Conservation (phyloP, 1,140 invertebrate species). For the Drosophila oshimai region DNA sequence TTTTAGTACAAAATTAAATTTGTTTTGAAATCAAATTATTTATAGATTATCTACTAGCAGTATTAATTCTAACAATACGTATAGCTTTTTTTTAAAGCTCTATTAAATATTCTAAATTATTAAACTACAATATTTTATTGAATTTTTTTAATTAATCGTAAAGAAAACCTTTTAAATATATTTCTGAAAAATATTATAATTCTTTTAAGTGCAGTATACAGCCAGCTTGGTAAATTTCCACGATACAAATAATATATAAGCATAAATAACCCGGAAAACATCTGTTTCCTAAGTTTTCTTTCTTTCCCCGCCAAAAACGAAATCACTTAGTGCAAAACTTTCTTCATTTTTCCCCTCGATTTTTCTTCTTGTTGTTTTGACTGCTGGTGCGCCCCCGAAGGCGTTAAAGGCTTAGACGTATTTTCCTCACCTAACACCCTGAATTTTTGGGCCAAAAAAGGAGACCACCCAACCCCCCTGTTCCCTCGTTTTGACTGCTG, state of each 20-base stretch:
- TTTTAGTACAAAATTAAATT: too few relatives aligned
- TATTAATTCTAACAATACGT: too few relatives aligned
- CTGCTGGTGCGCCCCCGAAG: slow-evolving; percentile 10
- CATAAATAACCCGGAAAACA: slow-evolving; percentile 58
- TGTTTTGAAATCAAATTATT: too few relatives aligned
- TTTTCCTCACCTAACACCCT: slow-evolving; percentile 8
- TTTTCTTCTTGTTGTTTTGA: slow-evolving; percentile 23
- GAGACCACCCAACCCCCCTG: neutral
- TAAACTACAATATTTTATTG: too few relatives aligned
- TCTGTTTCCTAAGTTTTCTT: slow-evolving; percentile 50
- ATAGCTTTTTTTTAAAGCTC: too few relatives aligned
- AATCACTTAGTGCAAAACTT: slow-evolving; percentile 58
- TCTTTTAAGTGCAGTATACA: neutral
- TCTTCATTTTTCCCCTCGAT: slow-evolving; percentile 32
- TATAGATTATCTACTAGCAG: too few relatives aligned
- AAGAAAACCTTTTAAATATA: neutral
- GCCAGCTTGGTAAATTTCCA: neutral
- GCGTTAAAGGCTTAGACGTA: slow-evolving; percentile 55
- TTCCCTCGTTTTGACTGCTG: slow-evolving; percentile 27
- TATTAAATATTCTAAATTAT: too few relatives aligned
- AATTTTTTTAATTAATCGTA: too few relatives aligned
- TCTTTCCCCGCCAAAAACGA: slow-evolving; percentile 7
- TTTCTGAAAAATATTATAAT: neutral
- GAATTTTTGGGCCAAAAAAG: neutral
- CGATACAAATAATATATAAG: slow-evolving; percentile 22